Conservation (phyloP, 2,888 invertebrate species). For the Helicoverpa assulta region DNA sequence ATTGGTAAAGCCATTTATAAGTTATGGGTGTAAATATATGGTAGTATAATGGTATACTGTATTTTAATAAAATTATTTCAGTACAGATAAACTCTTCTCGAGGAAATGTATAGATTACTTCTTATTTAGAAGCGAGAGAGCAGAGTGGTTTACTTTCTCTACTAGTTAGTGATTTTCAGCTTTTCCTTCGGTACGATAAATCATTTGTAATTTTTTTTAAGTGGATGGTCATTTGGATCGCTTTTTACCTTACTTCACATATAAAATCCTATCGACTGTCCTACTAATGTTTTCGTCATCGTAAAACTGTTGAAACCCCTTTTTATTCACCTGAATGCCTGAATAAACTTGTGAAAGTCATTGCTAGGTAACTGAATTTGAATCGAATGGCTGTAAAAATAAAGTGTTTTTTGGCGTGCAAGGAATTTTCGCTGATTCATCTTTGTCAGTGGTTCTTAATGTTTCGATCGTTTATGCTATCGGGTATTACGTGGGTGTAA, state of each 20-base stretch:
- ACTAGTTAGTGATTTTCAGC: too few relatives aligned
- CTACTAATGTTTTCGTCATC: slow-evolving; percentile 8
- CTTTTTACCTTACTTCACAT: not conserved
- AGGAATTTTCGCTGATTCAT: slow-evolving; percentile 47
- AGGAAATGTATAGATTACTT: too few relatives aligned
- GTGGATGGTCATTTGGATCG: too few relatives aligned
- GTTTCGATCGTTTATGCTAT: slow-evolving; percentile 39
- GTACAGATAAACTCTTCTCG: too few relatives aligned
- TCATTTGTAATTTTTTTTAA: too few relatives aligned
- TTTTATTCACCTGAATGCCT: slow-evolving; percentile 17
- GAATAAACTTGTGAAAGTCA: slow-evolving; percentile 31
- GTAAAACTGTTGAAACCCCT: slow-evolving; percentile 16
- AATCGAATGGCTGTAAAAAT: slow-evolving; percentile 17
- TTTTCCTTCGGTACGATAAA: too few relatives aligned
- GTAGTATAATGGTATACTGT: too few relatives aligned
- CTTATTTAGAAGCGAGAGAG: too few relatives aligned
- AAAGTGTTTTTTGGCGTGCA: slow-evolving; percentile 41
- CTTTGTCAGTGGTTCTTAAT: slow-evolving; percentile 53
- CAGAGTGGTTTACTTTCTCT: too few relatives aligned
- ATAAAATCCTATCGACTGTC: not conserved
- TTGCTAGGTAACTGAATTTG: slow-evolving; percentile 22
- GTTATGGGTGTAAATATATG: too few relatives aligned
- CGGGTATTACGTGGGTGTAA: slow-evolving; percentile 21
- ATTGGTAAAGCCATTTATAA: too few relatives aligned
- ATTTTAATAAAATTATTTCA: too few relatives aligned